Evolutionary conservation across 2,888 invertebrate species (phyloP), one percentile per base, ranked within the genome.

Genomic region (Andrena minutula): DNA sequence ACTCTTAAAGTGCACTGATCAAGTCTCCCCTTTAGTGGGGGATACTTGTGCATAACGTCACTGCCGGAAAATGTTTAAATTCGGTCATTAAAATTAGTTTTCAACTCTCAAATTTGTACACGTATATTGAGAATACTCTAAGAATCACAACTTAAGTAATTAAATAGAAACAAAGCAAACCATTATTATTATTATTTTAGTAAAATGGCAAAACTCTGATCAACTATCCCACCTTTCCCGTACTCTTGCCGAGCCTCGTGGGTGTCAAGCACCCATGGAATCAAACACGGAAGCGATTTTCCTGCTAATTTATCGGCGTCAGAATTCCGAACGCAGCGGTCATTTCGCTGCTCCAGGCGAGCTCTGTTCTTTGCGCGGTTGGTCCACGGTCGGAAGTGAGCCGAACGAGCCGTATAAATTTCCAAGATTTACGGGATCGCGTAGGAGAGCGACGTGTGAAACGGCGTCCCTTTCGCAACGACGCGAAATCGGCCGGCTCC

Each of bases 211-310:
- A n/a, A n/a, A n/a, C n/a, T n/a, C n/a, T n/a, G n/a, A n/a, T n/a
- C n/a, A n/a, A n/a, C n/a, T n/a, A n/a, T n/a, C n/a, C n/a, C n/a
- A n/a, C n/a, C n/a, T n/a, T n/a, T n/a, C n/a, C n/a, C n/a, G n/a
- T 75, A 51, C 35, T 23, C 28, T 77, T 86, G 61, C 58, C 61
- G 53, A 28, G 30, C 53, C 41, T 35, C 61, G 71, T 32, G 20
- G 75, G 65, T 51, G 30, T 64, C 12, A 20, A 58, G 69, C 23
- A 63, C 61, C 47, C 61, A 26, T 68, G 20, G 72, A 51, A 61
- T 63, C 72, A 8, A 47, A 32, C 53, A 8, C 68, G 78, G 79
- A 71, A 78, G 65, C 65, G 64, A 79, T 68, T 60, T 63, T 64
- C 53, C 41, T 32, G 23, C 65, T 79, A 71, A 64, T 65, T 65